phyloP scores from a whole-genome alignment of 2,797 vertebrate species.

The Phrynocephalus vlangalii region DNA sequence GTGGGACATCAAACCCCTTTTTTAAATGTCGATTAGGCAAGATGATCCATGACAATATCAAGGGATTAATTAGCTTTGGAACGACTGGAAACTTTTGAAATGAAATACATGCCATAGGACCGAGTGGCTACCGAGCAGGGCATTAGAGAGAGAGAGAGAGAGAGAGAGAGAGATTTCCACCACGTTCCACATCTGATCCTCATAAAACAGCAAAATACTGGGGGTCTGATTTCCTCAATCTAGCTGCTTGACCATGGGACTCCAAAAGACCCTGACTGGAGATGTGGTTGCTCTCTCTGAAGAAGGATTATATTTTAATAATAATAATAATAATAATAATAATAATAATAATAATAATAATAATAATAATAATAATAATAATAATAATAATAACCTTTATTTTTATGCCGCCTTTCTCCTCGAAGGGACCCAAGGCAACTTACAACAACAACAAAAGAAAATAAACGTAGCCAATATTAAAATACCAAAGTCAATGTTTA shows the following conservation, averaged over 20 bases:
- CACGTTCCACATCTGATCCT: conserved; percentile 70
- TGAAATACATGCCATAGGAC: not conserved
- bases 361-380: too few species aligned
- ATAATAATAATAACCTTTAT: too few species aligned
- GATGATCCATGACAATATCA: not conserved
- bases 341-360: too few species aligned
- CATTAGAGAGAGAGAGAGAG: too few species aligned
- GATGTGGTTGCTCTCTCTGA: not conserved
- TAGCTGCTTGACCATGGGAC: conserved; percentile 63
- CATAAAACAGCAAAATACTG: conserved; percentile 56
- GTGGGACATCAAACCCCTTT: not conserved
- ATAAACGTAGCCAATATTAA: too few species aligned
- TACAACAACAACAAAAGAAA: too few species aligned
- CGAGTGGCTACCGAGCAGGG: conserved; percentile 55
- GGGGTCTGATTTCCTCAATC: conserved; percentile 65
- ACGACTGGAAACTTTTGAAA: conserved; percentile 30
- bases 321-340: too few species aligned
- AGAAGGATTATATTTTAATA: conserved; percentile 34
- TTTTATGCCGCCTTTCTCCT: too few species aligned
- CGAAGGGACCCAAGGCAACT: too few species aligned
- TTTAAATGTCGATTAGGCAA: not conserved
- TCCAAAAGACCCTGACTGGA: conserved; percentile 56
- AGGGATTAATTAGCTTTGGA: not conserved
- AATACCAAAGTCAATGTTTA: too few species aligned
- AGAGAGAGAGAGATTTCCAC: conserved; percentile 44